Evolutionary conservation across 2,797 vertebrate species (phyloP).

Genomic region (Glossophaga mutica): DNA sequence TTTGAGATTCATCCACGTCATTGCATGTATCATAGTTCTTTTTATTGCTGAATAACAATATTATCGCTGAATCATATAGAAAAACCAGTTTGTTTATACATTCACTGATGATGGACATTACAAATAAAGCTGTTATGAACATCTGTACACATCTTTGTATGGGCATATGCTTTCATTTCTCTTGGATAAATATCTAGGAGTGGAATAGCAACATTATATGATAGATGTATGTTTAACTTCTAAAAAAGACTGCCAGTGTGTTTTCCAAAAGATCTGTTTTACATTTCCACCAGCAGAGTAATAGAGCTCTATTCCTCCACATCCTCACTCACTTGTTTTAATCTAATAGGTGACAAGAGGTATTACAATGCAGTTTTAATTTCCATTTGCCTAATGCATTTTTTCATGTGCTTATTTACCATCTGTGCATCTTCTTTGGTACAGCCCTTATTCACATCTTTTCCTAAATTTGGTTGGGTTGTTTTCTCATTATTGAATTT

Average conservation of each 20-base stretch:
- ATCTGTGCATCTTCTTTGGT: neutral
- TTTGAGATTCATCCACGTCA: neutral
- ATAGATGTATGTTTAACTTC: neutral
- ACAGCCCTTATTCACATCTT: neutral
- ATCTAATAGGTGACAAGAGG: neutral
- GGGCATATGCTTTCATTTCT: neutral
- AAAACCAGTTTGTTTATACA: neutral
- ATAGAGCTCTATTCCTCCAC: neutral
- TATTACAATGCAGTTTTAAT: neutral
- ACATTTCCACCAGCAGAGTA: neutral
- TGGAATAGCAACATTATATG: neutral
- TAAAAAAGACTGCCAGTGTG: neutral
- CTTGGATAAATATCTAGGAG: neutral
- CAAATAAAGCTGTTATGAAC: neutral
- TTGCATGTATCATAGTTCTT: neutral
- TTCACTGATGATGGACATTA: neutral
- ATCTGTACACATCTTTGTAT: neutral
- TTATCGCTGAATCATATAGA: neutral
- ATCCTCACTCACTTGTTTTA: neutral
- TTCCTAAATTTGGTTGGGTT: neutral
- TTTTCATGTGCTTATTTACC: neutral
- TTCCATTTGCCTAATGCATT: neutral
- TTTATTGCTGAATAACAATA: neutral
- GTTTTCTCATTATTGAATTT: neutral
- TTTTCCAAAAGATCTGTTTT: neutral